A percentile compares a stretch with the other conserved stretches of the same genome.
These are phyloP conservation scores for Tauraco erythrolophus DNA, from an alignment of 2,113 vertebrate genomes.

Conservation along the genomic window DNA sequence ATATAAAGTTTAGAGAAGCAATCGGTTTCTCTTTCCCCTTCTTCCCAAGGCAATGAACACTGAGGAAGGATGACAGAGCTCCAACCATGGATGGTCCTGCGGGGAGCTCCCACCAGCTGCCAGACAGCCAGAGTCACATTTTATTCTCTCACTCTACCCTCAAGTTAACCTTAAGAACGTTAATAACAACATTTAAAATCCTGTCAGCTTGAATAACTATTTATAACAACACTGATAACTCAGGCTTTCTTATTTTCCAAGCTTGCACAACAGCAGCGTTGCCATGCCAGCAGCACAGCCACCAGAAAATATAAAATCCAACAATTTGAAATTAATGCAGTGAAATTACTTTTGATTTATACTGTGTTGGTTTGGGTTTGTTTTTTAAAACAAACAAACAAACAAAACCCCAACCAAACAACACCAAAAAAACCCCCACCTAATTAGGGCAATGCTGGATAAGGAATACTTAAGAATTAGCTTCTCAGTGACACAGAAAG, in stretches of 20 bases:
- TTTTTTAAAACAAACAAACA: not conserved
- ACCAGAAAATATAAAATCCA: not conserved
- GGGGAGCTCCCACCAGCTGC: not conserved
- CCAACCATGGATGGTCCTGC: not conserved
- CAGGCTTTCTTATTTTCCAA: conserved; percentile 1
- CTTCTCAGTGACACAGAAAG: not conserved
- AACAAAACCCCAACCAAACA: too few species aligned
- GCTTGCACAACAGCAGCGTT: not conserved
- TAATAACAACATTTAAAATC: conserved; percentile 41
- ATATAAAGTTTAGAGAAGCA: not conserved
- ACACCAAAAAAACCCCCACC: too few species aligned
- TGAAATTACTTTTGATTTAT: not conserved
- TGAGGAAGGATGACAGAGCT: not conserved
- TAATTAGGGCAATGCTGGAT: not conserved
- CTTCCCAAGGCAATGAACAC: not conserved
- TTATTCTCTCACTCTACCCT: not conserved
- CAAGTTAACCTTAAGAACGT: conserved; percentile 28
- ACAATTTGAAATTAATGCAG: not conserved
- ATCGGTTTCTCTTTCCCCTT: not conserved
- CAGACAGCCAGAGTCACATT: not conserved
- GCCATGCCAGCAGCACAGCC: conserved; percentile 19
- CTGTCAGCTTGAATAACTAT: conserved; percentile 45
- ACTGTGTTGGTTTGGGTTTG: too few species aligned
- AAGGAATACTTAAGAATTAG: not conserved
- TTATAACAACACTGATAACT: conserved; percentile 47